These are phyloP conservation scores for Chionomys nivalis DNA, from an alignment of 2,113 vertebrate genomes.

Conservation along the genomic window DNA sequence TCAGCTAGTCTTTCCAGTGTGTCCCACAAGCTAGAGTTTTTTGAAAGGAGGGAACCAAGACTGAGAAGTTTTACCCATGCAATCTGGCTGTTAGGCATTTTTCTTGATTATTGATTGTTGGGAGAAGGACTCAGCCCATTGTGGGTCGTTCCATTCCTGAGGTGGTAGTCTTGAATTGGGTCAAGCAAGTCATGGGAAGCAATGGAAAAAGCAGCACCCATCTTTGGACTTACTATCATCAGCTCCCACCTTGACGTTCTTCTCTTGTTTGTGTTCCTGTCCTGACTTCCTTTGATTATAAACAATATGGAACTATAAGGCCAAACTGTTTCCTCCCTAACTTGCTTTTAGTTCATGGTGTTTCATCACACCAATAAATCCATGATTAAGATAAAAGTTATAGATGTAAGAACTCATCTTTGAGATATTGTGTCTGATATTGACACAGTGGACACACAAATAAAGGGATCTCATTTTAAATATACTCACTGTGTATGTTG, in stretches of 20 bases:
- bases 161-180: not conserved
- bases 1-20: not conserved
- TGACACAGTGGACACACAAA: not conserved
- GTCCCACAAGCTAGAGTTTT: not conserved
- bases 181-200: not conserved
- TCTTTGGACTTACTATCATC: not conserved
- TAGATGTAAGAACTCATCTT: not conserved
- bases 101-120: not conserved
- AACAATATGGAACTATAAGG: not conserved
- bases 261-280: not conserved
- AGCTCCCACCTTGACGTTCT: no score
- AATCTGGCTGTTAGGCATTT: not conserved
- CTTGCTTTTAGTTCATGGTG: no score
- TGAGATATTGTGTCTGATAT: not conserved
- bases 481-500: not conserved
- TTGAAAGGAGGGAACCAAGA: not conserved
- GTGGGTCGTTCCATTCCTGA: not conserved
- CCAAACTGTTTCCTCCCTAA: not conserved
- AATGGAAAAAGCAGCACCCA: not conserved
- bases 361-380: not conserved
- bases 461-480: not conserved
- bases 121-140: not conserved
- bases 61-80: not conserved
- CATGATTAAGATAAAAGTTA: not conserved
- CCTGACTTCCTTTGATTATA: not conserved